Evolutionary conservation across 35 echinoderm and acorn worm genomes (phyloP).

Genomic region (Nesometra sesokonis): DNA sequence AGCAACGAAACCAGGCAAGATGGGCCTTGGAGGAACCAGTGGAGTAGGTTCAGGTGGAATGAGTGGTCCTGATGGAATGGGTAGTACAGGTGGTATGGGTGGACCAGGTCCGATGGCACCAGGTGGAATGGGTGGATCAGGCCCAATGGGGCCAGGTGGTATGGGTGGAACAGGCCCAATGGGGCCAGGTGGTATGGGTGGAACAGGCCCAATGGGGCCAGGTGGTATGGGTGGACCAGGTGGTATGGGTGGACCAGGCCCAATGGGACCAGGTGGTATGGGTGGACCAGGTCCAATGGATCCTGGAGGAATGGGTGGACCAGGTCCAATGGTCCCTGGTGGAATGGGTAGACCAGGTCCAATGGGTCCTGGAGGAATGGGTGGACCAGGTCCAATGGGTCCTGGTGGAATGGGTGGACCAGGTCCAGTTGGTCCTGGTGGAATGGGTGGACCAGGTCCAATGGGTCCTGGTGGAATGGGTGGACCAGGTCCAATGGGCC

Average conservation of each 20-base stretch:
- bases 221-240: constrained; percentile 6
- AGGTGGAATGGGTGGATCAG: neutral
- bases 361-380: neutral
- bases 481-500: neutral
- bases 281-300: neutral
- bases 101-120: constrained; percentile 1
- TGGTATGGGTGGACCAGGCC: neutral
- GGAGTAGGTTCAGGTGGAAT: constrained; percentile 1
- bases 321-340: neutral
- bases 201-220: neutral
- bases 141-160: constrained; percentile 9
- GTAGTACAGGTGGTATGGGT: neutral
- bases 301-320: neutral
- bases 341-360: neutral
- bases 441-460: neutral
- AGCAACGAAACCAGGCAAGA: neutral
- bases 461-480: neutral
- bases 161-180: neutral
- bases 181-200: constrained; percentile 8
- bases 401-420: constrained; percentile 2
- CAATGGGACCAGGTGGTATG: neutral
- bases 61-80: neutral
- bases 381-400: constrained; percentile 3
- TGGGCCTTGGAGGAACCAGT: constrained; percentile 13
- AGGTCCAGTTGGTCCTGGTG: constrained; percentile 8